phyloP scores from a whole-genome alignment of 2,888 invertebrate species.

The Apantesis nais region DNA sequence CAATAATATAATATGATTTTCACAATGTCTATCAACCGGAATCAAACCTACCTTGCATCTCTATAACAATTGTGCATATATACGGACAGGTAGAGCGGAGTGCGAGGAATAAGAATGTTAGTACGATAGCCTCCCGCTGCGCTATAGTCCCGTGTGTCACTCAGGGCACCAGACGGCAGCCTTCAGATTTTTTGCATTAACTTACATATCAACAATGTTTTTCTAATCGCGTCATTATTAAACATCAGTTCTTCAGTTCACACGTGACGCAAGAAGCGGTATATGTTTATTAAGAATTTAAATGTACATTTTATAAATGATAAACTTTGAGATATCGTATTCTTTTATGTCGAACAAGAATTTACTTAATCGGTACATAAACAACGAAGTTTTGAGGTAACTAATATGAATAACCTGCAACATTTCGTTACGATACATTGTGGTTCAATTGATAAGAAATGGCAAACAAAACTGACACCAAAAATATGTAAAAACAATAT shows the following conservation, averaged over 20 bases:
- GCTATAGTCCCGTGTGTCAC: slow-evolving; percentile 72
- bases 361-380: no score
- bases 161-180: slow-evolving; percentile 64
- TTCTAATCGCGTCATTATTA: not conserved
- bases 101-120: slow-evolving; percentile 74
- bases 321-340: no score
- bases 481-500: no score
- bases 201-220: slow-evolving; percentile 15
- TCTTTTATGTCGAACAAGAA: no score
- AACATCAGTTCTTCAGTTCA: not conserved
- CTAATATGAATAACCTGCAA: no score
- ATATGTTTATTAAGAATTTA: no score
- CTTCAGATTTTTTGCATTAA: slow-evolving; percentile 54
- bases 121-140: slow-evolving; percentile 64
- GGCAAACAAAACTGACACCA: no score
- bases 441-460: no score
- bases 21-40: slow-evolving; percentile 22
- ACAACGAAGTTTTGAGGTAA: no score
- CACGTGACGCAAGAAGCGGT: not conserved
- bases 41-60: slow-evolving; percentile 46
- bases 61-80: slow-evolving; percentile 42
- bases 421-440: no score
- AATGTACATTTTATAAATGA: no score
- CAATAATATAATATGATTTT: not conserved
- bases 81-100: slow-evolving; percentile 63